Evolutionary conservation across 2,888 invertebrate genomes (phyloP).

Genomic region (Plagodis dolabraria): DNA sequence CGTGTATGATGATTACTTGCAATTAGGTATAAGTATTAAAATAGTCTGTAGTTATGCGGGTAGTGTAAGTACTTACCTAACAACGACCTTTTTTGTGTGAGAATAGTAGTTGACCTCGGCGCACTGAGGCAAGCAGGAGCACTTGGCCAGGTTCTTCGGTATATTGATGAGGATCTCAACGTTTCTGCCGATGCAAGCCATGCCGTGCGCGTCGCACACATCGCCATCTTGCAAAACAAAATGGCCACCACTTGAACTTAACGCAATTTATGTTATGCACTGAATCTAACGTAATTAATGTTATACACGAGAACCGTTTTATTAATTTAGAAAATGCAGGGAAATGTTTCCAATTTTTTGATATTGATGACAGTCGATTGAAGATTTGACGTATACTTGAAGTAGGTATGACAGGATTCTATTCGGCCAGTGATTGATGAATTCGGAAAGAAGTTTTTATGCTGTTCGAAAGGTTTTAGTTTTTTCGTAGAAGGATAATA

Average conservation of each 20-base stretch:
- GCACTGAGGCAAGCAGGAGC: conserved; percentile 78
- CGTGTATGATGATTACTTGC: too few relatives aligned
- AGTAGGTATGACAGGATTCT: too few relatives aligned
- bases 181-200: conserved; percentile 82
- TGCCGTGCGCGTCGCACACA: conserved; percentile 79
- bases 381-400: not conserved
- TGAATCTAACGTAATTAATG: not conserved
- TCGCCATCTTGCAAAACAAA: conserved; percentile 65
- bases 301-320: too few relatives aligned
- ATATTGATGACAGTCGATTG: not conserved
- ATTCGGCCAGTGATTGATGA: too few relatives aligned
- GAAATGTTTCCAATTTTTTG: not conserved
- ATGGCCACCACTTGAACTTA: not conserved
- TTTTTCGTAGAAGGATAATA: not conserved
- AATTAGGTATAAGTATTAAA: too few relatives aligned
- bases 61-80: conserved; percentile 61
- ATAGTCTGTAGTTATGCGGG: too few relatives aligned
- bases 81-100: conserved; percentile 77
- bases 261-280: too few relatives aligned
- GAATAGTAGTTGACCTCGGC: conserved; percentile 80
- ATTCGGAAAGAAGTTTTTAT: too few relatives aligned
- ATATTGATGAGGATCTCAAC: conserved; percentile 80
- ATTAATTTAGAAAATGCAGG: not conserved
- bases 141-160: conserved; percentile 79
- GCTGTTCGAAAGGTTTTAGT: not conserved